Conservation (phyloP, 2,888 invertebrate species). For the Apomyelois bistriatella region DNA sequence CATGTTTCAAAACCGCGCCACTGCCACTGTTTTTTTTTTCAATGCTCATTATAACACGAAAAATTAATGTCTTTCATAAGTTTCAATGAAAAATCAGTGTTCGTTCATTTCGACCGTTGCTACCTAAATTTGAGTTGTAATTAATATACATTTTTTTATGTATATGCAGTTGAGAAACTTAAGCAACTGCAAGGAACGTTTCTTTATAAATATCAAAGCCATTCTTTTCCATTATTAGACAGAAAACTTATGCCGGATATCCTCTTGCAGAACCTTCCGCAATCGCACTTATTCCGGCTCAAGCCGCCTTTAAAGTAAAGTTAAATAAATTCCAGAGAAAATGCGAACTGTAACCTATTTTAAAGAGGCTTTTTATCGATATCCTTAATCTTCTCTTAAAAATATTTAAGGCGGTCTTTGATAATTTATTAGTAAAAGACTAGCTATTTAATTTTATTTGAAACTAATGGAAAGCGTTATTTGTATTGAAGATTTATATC, state of each 20-base stretch:
- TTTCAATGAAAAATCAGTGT: too few species aligned
- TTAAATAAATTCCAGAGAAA: constrained; percentile 1
- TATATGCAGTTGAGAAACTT: too few species aligned
- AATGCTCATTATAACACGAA: too few species aligned
- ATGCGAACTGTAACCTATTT: not conserved
- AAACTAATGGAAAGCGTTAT: not conserved
- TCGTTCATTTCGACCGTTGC: too few species aligned
- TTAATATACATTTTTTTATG: not conserved
- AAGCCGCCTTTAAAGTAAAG: not conserved
- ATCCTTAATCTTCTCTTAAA: constrained; percentile 4
- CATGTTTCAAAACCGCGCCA: too few species aligned
- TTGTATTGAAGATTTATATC: too few species aligned
- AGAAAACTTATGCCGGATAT: constrained; percentile 12
- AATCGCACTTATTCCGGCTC: constrained; percentile 7
- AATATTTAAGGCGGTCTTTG: not conserved
- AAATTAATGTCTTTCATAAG: too few species aligned
- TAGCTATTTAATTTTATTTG: not conserved
- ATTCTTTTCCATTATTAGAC: constrained; percentile 4
- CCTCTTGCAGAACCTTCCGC: not conserved
- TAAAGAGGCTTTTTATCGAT: constrained; percentile 2
- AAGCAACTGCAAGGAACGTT: not conserved
- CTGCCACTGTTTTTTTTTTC: too few species aligned
- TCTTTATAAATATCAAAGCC: constrained; percentile 6
- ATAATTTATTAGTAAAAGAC: not conserved
- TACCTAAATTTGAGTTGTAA: too few species aligned